Percentiles rank a stretch among this genome's conserved stretches.
phyloP scores from a whole-genome alignment of 1,140 invertebrate species.

The Diorhabda sublineata region DNA sequence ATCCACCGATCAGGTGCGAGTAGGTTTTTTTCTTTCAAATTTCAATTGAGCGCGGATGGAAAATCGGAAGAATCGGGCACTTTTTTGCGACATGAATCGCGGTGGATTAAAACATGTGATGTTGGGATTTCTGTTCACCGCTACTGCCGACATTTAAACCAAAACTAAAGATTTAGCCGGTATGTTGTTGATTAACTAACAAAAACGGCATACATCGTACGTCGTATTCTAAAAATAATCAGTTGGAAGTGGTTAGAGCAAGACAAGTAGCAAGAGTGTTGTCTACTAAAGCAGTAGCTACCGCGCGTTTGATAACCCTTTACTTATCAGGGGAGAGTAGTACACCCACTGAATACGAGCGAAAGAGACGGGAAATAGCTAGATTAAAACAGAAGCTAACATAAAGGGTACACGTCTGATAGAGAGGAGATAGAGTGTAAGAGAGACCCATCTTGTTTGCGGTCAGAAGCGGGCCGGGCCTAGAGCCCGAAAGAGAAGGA shows the following conservation, averaged over 20 bases:
- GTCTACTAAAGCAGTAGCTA: conserved; percentile 39
- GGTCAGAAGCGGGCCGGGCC: conserved; percentile 45
- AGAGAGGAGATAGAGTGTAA: conserved; percentile 32
- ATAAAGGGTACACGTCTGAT: conserved; percentile 43
- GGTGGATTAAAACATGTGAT: conserved; percentile 6
- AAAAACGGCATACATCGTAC: conserved; percentile 33
- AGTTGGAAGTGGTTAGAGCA: conserved; percentile 25
- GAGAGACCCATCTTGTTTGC: conserved; percentile 41
- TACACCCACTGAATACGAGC: conserved; percentile 11
- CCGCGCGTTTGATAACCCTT: conserved; percentile 47
- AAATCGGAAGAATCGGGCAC: not conserved
- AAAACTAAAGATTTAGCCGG: conserved; percentile 36
- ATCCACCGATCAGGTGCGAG: conserved; percentile 25
- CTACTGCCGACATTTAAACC: conserved; percentile 21
- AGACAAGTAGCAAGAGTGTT: conserved; percentile 30
- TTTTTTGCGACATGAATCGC: conserved; percentile 3
- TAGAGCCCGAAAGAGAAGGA: conserved; percentile 42
- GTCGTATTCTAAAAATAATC: conserved; percentile 28
- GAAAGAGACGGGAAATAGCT: conserved; percentile 34
- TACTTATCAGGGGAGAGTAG: conserved; percentile 44
- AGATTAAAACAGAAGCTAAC: conserved; percentile 49
- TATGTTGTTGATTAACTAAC: conserved; percentile 41
- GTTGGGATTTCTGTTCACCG: conserved; percentile 11
- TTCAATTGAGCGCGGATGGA: conserved; percentile 2
- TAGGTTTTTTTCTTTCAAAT: conserved; percentile 17